Conservation (phyloP, 2,888 invertebrate species). For the Dioctria rufipes region DNA sequence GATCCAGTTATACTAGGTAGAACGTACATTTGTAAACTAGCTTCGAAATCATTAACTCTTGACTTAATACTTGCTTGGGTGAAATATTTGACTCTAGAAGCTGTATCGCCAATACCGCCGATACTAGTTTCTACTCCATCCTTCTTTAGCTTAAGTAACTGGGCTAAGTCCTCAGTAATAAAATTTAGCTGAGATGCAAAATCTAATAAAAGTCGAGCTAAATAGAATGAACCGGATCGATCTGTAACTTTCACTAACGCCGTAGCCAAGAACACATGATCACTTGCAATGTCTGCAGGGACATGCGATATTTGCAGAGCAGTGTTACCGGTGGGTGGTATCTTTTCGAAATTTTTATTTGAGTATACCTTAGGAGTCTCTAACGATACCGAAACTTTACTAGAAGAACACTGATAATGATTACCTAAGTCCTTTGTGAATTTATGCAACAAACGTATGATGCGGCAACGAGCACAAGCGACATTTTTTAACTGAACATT, state of each 20-base stretch:
- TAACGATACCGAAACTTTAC: neutral
- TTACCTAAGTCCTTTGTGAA: neutral
- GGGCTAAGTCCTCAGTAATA: too few species aligned
- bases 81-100: neutral
- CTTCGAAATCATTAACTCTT: neutral
- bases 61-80: neutral
- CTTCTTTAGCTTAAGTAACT: too few species aligned
- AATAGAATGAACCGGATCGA: too few species aligned
- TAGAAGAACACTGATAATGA: neutral
- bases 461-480: neutral
- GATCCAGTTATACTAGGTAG: neutral
- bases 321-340: neutral
- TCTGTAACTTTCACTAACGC: too few species aligned
- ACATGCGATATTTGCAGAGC: neutral
- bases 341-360: neutral
- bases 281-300: neutral
- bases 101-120: too few species aligned
- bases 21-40: neutral
- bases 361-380: neutral
- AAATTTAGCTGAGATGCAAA: too few species aligned
- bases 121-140: too few species aligned
- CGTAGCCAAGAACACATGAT: too few species aligned
- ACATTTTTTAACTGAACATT: too few species aligned
- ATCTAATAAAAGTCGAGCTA: too few species aligned
- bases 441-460: constrained; percentile 5